These are phyloP conservation scores for Narcine bancroftii DNA, from an alignment of 2,113 vertebrate genomes.

Conservation along the genomic window DNA sequence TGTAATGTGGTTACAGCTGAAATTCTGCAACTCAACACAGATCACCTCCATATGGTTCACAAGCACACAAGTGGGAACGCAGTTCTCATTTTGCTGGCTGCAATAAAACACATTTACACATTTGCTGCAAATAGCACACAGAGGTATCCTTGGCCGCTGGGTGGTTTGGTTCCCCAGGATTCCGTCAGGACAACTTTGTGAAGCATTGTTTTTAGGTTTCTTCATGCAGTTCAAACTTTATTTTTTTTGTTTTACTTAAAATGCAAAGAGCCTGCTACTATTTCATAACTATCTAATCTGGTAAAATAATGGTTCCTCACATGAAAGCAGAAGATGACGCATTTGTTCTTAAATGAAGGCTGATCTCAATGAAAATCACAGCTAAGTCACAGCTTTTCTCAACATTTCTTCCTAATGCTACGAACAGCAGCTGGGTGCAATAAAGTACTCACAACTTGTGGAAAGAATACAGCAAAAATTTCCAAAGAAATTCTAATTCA, in stretches of 20 bases:
- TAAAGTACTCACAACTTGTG: neutral
- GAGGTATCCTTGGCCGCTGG: neutral
- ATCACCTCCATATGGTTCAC: neutral
- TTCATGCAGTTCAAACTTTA: neutral
- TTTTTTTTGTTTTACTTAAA: neutral
- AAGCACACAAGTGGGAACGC: neutral
- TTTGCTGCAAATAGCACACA: slow-evolving; percentile 3
- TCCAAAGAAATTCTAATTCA: neutral
- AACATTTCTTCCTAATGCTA: neutral
- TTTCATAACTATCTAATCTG: neutral
- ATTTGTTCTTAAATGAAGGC: neutral
- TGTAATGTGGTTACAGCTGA: neutral
- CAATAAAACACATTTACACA: neutral
- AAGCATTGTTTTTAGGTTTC: neutral
- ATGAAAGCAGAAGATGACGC: neutral
- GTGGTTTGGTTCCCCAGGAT: neutral
- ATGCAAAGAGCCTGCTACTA: neutral
- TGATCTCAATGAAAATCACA: neutral
- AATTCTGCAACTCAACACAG: neutral
- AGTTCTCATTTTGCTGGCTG: slow-evolving; percentile 1
- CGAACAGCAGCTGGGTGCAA: neutral
- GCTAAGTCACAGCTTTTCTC: neutral
- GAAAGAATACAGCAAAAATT: neutral
- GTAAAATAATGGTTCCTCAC: neutral
- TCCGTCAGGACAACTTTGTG: neutral